phyloP scores from a whole-genome alignment of 2,888 invertebrate genomes.

The Incurvaria masculella region DNA sequence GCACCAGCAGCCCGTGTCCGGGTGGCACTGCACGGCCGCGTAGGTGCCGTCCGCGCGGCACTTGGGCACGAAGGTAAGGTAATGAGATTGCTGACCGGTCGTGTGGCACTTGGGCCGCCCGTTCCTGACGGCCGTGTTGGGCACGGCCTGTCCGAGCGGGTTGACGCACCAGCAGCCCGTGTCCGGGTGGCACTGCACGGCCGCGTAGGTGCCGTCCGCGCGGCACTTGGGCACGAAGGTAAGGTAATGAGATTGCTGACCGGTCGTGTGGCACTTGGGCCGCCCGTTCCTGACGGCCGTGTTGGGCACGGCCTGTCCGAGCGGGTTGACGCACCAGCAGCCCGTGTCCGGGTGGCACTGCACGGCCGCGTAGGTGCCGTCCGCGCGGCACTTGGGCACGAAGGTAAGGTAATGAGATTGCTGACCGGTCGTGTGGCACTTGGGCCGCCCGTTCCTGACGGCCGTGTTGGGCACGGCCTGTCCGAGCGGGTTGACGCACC shows the following conservation, averaged over 20 bases:
- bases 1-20: slow-evolving; percentile 85
- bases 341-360: slow-evolving; percentile 79
- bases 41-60: slow-evolving; percentile 84
- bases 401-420: slow-evolving; percentile 32
- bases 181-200: slow-evolving; percentile 79
- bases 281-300: slow-evolving; percentile 69
- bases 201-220: slow-evolving; percentile 78
- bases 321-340: slow-evolving; percentile 90
- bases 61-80: slow-evolving; percentile 62
- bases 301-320: slow-evolving; percentile 78
- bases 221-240: slow-evolving; percentile 76
- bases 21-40: slow-evolving; percentile 81
- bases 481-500: slow-evolving; percentile 88
- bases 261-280: slow-evolving; percentile 62
- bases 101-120: slow-evolving; percentile 66
- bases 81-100: slow-evolving; percentile 29
- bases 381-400: slow-evolving; percentile 75
- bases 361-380: slow-evolving; percentile 80
- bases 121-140: slow-evolving; percentile 72
- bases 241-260: slow-evolving; percentile 23
- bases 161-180: slow-evolving; percentile 92
- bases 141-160: slow-evolving; percentile 75
- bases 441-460: slow-evolving; percentile 65
- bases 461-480: slow-evolving; percentile 79
- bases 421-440: slow-evolving; percentile 57